Base-by-base conservation (phyloP, 2,113 vertebrate genomes). In the Passer montanus region DNA sequence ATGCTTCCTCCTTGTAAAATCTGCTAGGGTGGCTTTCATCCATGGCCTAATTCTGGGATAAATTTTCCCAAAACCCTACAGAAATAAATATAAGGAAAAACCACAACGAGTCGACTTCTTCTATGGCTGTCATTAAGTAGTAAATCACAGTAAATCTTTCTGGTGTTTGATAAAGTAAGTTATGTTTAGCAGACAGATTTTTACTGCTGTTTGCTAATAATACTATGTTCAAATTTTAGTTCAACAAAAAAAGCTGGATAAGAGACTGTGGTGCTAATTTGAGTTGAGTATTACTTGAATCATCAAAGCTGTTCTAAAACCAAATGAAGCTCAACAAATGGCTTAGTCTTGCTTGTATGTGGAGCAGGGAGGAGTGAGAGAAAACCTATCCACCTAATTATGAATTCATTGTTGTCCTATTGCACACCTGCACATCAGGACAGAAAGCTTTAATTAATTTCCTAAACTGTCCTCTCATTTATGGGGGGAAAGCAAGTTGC, bases 401-500 rank as follows among this genome's bases (percentile, higher is more conserved):
- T 47, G 24, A 74, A 78, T 74, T 44, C 13, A 44, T 72, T 41
- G 49, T 87, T 55, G 19, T 23, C 41, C 28, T 84, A 20, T 73
- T 53, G n/a, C 55, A 52, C 52, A 95, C 76, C 20, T 80, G 74
- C 39, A 68, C 39, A 63, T 82, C 53, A 82, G 75, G 37, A 73
- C 74, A 78, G 84, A 84, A 94, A 66, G 75, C 52, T 88, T 94
- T 84, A 66, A 53, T 64, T 96, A 18, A 56, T 89, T 87, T 74
- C 33, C 62, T 76, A 52, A 96, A 78, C 44, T 72, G 20, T 63
- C 39, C 56, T 80, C 41, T 70, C 27, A 49, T 10, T 63, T 89
- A 43, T 8, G 50, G 37, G 33, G 28, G 28, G 43, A 0, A 69
- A 83, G 60, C 4, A 10, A 26, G 22, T 37, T 80, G 24, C 37